Conservation (phyloP, 2,888 invertebrate genomes). For the Polia nebulosa region DNA sequence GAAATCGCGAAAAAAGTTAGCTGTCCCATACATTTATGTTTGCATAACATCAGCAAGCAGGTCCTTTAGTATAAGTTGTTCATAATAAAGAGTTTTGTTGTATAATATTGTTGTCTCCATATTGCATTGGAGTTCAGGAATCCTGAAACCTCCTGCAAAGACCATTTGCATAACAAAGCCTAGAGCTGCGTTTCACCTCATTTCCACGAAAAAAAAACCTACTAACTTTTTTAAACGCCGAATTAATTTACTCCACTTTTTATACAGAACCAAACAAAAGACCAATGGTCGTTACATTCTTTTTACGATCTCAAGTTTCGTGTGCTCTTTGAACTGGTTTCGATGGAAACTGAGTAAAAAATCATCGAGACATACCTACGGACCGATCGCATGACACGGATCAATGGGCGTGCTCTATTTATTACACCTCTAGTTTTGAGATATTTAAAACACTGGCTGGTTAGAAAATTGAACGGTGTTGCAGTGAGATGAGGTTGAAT, state of each 20-base stretch:
- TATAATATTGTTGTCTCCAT: too few species aligned
- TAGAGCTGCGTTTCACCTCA: not conserved
- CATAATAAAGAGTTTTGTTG: too few species aligned
- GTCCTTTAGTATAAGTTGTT: too few species aligned
- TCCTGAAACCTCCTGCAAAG: not conserved
- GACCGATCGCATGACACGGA: slow-evolving; percentile 81
- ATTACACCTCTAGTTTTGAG: slow-evolving; percentile 69
- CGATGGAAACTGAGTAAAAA: slow-evolving; percentile 82
- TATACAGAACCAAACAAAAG: slow-evolving; percentile 66
- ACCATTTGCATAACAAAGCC: not conserved
- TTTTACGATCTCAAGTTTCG: slow-evolving; percentile 80
- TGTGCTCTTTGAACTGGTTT: slow-evolving; percentile 88
- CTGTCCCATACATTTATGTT: too few species aligned
- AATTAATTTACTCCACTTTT: slow-evolving; percentile 50
- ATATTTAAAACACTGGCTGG: slow-evolving; percentile 52
- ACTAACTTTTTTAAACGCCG: not conserved
- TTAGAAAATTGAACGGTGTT: slow-evolving; percentile 35
- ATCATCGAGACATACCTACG: slow-evolving; percentile 77
- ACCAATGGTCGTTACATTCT: slow-evolving; percentile 62
- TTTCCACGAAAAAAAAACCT: slow-evolving; percentile 1
- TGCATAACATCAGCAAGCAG: too few species aligned
- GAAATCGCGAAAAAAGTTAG: too few species aligned
- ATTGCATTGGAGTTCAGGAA: too few species aligned
- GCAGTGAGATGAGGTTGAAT: not conserved
- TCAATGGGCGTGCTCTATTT: slow-evolving; percentile 79